Conservation (phyloP, 2,888 invertebrate genomes). For the Tachina fera region DNA sequence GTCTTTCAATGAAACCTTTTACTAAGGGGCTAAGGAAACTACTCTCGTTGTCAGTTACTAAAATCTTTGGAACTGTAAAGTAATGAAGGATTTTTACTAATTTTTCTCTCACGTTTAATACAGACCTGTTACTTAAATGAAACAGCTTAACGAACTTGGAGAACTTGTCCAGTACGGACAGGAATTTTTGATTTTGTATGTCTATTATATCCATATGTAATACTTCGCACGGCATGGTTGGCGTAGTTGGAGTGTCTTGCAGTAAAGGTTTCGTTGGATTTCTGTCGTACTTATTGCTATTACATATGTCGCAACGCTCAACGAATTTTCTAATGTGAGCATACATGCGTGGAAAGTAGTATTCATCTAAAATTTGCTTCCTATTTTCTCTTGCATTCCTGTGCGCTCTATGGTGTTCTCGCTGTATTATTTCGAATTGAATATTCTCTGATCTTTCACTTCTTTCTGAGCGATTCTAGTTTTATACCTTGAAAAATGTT, state of each 20-base stretch:
- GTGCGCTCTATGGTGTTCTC: background rate
- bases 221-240: background rate
- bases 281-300: constrained; percentile 51
- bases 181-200: constrained; percentile 62
- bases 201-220: constrained; percentile 10
- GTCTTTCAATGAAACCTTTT: constrained; percentile 24
- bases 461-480: constrained; percentile 5
- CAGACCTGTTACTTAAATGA: constrained; percentile 39
- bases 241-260: constrained; percentile 42
- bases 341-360: constrained; percentile 5
- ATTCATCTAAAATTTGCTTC: background rate
- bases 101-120: constrained; percentile 53
- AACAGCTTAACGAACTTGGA: constrained; percentile 69
- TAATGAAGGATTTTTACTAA: constrained; percentile 49
- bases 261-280: constrained; percentile 21
- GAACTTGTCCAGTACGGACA: constrained; percentile 63
- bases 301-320: background rate
- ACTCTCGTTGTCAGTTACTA: constrained; percentile 66
- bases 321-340: constrained; percentile 10
- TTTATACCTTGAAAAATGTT: background rate
- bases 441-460: background rate
- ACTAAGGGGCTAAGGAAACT: constrained; percentile 65
- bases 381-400: constrained; percentile 6
- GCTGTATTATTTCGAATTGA: background rate
- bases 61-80: constrained; percentile 60